Percentiles rank a stretch among this genome's conserved stretches.
Evolutionary conservation across 2,113 vertebrate genomes (phyloP).

Genomic region (Cacatua alba): DNA sequence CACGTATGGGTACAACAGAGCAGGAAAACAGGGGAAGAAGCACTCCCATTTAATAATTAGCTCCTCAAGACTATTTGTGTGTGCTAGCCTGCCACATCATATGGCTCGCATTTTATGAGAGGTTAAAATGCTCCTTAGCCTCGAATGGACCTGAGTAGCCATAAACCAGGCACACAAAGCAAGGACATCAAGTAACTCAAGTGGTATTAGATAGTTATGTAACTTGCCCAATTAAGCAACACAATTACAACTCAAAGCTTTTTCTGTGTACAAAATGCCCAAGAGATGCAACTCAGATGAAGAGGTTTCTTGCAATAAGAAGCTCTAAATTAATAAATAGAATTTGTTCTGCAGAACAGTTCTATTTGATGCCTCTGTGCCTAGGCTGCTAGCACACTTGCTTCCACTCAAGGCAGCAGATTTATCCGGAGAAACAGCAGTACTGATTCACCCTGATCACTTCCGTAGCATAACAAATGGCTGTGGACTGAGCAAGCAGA

Average conservation of each 20-base stretch:
- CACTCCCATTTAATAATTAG: not conserved
- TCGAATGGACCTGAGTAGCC: not conserved
- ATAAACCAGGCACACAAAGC: not conserved
- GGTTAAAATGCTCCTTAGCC: not conserved
- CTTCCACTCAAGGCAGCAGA: not conserved
- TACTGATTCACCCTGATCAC: not conserved
- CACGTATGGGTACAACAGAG: not conserved
- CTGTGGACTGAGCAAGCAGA: not conserved
- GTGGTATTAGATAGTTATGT: not conserved
- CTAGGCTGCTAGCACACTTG: not conserved
- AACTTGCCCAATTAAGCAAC: constrained; percentile 34
- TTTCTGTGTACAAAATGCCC: not conserved
- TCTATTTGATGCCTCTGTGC: not conserved
- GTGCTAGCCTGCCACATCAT: not conserved
- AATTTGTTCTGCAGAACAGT: not conserved
- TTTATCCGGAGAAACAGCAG: not conserved
- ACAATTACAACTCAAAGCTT: not conserved
- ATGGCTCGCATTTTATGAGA: not conserved
- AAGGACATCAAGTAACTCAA: not conserved
- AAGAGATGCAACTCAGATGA: not conserved
- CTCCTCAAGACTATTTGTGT: not conserved
- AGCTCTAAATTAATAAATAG: not conserved
- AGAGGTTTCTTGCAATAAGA: not conserved
- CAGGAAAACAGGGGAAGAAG: not conserved
- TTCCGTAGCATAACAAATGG: not conserved